Evolutionary conservation across 2,113 vertebrate species (phyloP).

Genomic region (Pteropus alecto): DNA sequence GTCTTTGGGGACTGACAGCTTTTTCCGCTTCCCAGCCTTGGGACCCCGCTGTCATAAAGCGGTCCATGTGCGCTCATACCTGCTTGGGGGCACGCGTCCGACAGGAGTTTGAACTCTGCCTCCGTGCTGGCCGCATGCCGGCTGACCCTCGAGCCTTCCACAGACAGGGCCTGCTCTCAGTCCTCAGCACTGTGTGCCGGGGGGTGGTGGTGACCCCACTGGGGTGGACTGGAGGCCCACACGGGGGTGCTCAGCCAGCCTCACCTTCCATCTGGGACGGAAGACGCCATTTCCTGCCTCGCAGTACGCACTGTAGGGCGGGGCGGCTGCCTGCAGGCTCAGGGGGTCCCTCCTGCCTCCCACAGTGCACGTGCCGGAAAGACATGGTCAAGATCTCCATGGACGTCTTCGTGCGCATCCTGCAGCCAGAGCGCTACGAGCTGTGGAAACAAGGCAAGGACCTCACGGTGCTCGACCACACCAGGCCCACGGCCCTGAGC

Average conservation of each 20-base stretch:
- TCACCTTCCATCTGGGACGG: background rate
- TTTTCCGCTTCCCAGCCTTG: background rate
- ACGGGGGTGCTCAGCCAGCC: background rate
- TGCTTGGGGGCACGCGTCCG: fast-evolving
- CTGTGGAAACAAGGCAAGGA: constrained; percentile 97
- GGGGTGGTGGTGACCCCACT: fast-evolving
- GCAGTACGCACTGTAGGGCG: background rate
- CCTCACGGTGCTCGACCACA: constrained; percentile 89
- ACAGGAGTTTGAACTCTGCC: background rate
- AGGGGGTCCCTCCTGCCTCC: background rate
- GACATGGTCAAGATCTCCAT: constrained; percentile 99
- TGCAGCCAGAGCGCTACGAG: constrained; percentile 95
- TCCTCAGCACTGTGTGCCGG: fast-evolving
- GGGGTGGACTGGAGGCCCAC: too few species aligned
- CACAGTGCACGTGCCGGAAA: constrained; percentile 95
- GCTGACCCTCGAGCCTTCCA: fast-evolving
- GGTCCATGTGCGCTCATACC: fast-evolving
- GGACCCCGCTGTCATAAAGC: fast-evolving
- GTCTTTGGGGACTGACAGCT: background rate
- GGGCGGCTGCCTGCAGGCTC: background rate
- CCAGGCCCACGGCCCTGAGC: constrained; percentile 88
- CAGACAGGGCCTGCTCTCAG: fast-evolving
- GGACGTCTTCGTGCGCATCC: constrained; percentile 96
- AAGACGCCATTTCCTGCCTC: background rate
- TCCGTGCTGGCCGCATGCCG: fast-evolving